phyloP scores from a whole-genome alignment of 2,888 invertebrate genomes.

The Tipula unca region DNA sequence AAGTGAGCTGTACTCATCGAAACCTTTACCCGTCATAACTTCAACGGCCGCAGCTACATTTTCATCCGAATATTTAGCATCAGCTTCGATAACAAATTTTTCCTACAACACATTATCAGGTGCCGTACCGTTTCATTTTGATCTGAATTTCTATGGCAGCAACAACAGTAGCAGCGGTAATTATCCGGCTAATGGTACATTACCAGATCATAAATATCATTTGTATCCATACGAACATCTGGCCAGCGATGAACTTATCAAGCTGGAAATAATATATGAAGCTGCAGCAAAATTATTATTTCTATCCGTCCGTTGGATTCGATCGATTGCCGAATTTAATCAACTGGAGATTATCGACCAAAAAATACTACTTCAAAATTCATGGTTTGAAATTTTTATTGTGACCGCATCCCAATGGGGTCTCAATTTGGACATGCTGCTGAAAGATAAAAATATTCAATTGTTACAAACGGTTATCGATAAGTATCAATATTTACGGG shows the following conservation, averaged over 20 bases:
- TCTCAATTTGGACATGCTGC: conserved; percentile 8
- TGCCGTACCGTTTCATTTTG: conserved; percentile 18
- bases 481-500: conserved; percentile 53
- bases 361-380: conserved; percentile 61
- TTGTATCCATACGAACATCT: background rate
- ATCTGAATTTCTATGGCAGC: background rate
- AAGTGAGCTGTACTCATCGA: conserved; percentile 20
- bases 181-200: background rate
- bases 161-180: background rate
- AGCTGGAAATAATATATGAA: conserved; percentile 52
- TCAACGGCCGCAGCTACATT: background rate
- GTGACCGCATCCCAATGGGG: conserved; percentile 76
- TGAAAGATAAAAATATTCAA: conserved; percentile 30
- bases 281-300: conserved; percentile 69
- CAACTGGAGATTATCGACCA: conserved; percentile 58
- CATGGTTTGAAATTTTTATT: conserved; percentile 78
- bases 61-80: background rate
- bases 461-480: conserved; percentile 56
- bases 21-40: background rate
- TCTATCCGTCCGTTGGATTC: conserved; percentile 70
- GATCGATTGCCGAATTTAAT: conserved; percentile 64
- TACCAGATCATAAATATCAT: background rate
- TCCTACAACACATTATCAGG: conserved; percentile 18
- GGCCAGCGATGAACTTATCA: background rate
- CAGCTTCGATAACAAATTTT: conserved; percentile 18